These are phyloP conservation scores for Epinotia demarniana DNA, from an alignment of 2,888 invertebrate genomes.

Conservation along the genomic window DNA sequence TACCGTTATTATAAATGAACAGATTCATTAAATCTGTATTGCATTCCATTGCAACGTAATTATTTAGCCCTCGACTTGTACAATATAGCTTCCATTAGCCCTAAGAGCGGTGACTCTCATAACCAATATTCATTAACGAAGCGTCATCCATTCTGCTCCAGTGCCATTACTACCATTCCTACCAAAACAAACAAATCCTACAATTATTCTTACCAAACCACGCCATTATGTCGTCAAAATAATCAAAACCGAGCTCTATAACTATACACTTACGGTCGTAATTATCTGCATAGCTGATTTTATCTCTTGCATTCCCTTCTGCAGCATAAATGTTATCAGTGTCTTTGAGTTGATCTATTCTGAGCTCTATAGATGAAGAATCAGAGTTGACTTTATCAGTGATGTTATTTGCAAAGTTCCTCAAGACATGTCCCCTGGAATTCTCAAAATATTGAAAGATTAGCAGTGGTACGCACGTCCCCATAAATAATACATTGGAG, in stretches of 20 bases:
- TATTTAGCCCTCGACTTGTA: constrained; percentile 34
- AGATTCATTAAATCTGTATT: constrained; percentile 19
- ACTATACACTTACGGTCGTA: constrained; percentile 49
- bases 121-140: constrained; percentile 80
- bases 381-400: constrained; percentile 47
- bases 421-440: constrained; percentile 67
- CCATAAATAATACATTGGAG: constrained; percentile 83
- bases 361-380: constrained; percentile 55
- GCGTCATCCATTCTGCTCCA: constrained; percentile 77
- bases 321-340: constrained; percentile 56
- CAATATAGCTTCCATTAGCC: constrained; percentile 55
- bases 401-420: constrained; percentile 38
- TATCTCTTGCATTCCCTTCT: constrained; percentile 62
- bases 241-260: constrained; percentile 50
- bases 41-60: constrained; percentile 31
- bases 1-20: neutral
- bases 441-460: constrained; percentile 84
- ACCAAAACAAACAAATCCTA: constrained; percentile 82
- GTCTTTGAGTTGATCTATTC: constrained; percentile 43
- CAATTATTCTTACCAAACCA: constrained; percentile 75
- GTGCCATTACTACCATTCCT: constrained; percentile 76
- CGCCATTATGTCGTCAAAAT: constrained; percentile 43
- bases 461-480: constrained; percentile 80
- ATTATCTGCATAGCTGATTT: constrained; percentile 52
- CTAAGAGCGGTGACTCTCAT: constrained; percentile 71